phyloP scores from a whole-genome alignment of 2,113 vertebrate species.

The Sisor rabdophorus region DNA sequence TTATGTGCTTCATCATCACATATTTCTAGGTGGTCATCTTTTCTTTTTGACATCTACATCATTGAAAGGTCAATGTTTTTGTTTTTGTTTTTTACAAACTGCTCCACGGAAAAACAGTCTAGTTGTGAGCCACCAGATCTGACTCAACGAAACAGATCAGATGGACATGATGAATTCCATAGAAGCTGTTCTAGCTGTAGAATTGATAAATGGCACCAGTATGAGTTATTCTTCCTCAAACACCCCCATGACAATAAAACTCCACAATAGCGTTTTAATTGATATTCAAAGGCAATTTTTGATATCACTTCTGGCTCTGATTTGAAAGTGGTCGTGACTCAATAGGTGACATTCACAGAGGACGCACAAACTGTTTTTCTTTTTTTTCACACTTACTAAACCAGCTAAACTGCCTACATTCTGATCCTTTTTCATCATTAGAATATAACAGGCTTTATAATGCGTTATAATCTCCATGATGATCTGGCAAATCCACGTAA shows the following conservation, averaged over 20 bases:
- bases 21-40: slow-evolving; percentile 25
- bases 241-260: neutral
- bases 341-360: slow-evolving; percentile 15
- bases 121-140: neutral
- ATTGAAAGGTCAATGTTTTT: slow-evolving; percentile 21
- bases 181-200: slow-evolving; percentile 10
- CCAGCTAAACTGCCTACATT: neutral
- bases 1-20: slow-evolving; percentile 14
- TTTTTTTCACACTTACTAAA: neutral
- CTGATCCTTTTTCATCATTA: neutral
- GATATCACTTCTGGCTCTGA: neutral
- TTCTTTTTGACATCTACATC: neutral
- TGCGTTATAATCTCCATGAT: neutral
- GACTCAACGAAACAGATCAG: neutral
- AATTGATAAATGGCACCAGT: slow-evolving; percentile 24
- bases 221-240: neutral
- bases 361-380: neutral
- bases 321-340: slow-evolving; percentile 8
- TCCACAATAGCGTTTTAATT: neutral
- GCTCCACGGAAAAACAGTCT: neutral
- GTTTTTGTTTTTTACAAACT: slow-evolving; percentile 41
- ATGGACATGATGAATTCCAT: neutral
- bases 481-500: neutral
- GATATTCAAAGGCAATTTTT: neutral
- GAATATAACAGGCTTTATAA: neutral